Evolutionary conservation across 1,140 invertebrate species (phyloP), one percentile per base, ranked within the genome.

Genomic region (Globodera rostochiensis): DNA sequence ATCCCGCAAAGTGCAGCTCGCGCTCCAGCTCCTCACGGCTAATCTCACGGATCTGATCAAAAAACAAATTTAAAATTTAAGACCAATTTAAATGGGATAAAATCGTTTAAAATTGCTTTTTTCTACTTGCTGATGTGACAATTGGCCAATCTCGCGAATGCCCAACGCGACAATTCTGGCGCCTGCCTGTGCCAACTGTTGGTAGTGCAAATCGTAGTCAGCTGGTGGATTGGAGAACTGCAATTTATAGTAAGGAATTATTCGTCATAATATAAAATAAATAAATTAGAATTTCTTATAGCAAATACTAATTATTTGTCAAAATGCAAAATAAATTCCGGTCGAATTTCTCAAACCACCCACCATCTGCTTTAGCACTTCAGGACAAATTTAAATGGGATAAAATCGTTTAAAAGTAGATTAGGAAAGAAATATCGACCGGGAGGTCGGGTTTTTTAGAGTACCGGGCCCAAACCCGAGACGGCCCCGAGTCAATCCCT

Each of bases 81-180:
- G n/a, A n/a, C n/a, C n/a, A n/a, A n/a, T n/a, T n/a, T 25, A 25
- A 25, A 25, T 25, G 25, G 25, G 25, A 25, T 25, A 25, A 36
- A 36, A 53, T 53, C 4, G 7, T 53, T 53, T 9, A 53, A 53
- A 9, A 53, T 0, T 13, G 50, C 50, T 1, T 53, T 66, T 69
- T 76, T 76, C 67, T 67, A 91, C 90, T 88, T 91, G 84, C 81
- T 91, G 90, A 81, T 91, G 90, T 64, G 89, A 86, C 13, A 92
- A 83, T 49, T 73, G 77, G 25, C 91, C 92, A 0, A 92, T 79
- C 77, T 90, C 87, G 74, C 89, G 90, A 81, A 91, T 90, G 21
- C 95, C 98, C 69, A 99, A 91, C 8, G 97, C 97, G 76, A 99
- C 91, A 21, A 99, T 96, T 88, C 98, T 92, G 3, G 97, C 96